Percentiles rank a stretch among this genome's conserved stretches.
Conservation (phyloP, 2,888 invertebrate genomes). For the Nephrotoma flavescens region DNA sequence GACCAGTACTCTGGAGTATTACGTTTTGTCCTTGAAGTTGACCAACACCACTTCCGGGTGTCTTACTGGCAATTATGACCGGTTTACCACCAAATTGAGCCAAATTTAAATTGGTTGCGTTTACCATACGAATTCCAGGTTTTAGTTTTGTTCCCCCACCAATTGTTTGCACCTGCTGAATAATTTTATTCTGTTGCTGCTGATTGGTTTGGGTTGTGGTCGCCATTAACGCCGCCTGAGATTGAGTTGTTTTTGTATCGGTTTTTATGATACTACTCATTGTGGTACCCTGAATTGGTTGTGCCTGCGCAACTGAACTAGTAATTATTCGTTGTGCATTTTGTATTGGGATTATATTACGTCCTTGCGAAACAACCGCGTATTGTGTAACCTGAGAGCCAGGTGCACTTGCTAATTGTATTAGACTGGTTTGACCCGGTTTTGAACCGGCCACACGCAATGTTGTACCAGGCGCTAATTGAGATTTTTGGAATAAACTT, state of each 20-base stretch:
- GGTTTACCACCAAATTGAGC: slow-evolving; percentile 42
- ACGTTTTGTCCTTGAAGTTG: slow-evolving; percentile 29
- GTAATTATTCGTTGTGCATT: slow-evolving; percentile 21
- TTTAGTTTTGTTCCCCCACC: slow-evolving; percentile 18
- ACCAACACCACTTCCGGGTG: slow-evolving; percentile 13
- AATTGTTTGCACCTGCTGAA: slow-evolving; percentile 19
- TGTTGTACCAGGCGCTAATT: slow-evolving; percentile 25
- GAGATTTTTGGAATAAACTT: slow-evolving; percentile 23
- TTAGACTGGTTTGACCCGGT: slow-evolving; percentile 34
- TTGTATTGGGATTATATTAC: slow-evolving; percentile 29
- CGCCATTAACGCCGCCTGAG: neutral
- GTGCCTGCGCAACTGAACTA: slow-evolving; percentile 14
- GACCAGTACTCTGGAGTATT: slow-evolving; percentile 25
- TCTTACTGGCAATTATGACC: slow-evolving; percentile 36
- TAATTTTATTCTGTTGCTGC: slow-evolving; percentile 5
- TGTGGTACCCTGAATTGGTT: slow-evolving; percentile 11
- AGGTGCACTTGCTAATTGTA: slow-evolving; percentile 33
- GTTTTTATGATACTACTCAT: slow-evolving; percentile 16
- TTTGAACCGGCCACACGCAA: slow-evolving; percentile 34
- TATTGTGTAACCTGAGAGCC: slow-evolving; percentile 32
- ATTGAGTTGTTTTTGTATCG: neutral
- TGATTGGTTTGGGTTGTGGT: neutral
- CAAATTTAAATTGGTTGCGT: slow-evolving; percentile 32
- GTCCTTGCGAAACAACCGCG: slow-evolving; percentile 35
- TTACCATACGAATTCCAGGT: slow-evolving; percentile 34